Evolutionary conservation across 2,888 invertebrate genomes (phyloP), one percentile per base, ranked within the genome.

Genomic region (Gandaritis pyraliata): DNA sequence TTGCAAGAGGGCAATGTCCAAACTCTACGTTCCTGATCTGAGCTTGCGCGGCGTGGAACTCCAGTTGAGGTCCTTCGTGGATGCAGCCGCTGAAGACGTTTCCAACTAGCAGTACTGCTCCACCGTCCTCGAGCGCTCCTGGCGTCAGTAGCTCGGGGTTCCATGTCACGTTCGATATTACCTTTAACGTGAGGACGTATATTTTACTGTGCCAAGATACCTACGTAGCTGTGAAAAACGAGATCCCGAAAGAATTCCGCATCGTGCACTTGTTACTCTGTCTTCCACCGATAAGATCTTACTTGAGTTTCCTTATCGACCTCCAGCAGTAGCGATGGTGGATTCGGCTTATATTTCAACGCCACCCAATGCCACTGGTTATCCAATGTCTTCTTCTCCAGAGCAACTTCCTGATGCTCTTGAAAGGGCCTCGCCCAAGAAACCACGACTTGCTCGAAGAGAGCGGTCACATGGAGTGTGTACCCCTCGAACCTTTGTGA

Each of bases 31-130:
- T 95, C 71, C 94, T 93, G 53, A 93, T 93, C 73, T 94, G 93
- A 69, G 95, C 93, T 60, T 94, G 87, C 67, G 93, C 93, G 15
- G 93, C 85, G 81, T 95, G 94, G 85, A 97, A 97, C 76, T 96
- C 94, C 43, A 97, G 93, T 68, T 96, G 96, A n/a, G 97, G 97
- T 0, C 97, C 97, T 91, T 97, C 96, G 73, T 95, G 93, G 65
- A 97, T 93, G 85, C 97, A 97, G 67, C 97, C 97, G 76, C 94
- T 94, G 90, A 96, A 97, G 72, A 95, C 94, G 81, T 95, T 95
- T 50, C 97, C 97, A 65, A 97, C 94, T 69, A 96, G 94, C 72
- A 97, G 89, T 66, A 95, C 94, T 23, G 95, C 95, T 68, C 95
- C 95, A 72, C 94, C 94, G 72, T 95, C 94, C 82, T 95, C 94